Evolutionary conservation across 2,888 invertebrate genomes (phyloP).

Genomic region (Periphyllus acericola): DNA sequence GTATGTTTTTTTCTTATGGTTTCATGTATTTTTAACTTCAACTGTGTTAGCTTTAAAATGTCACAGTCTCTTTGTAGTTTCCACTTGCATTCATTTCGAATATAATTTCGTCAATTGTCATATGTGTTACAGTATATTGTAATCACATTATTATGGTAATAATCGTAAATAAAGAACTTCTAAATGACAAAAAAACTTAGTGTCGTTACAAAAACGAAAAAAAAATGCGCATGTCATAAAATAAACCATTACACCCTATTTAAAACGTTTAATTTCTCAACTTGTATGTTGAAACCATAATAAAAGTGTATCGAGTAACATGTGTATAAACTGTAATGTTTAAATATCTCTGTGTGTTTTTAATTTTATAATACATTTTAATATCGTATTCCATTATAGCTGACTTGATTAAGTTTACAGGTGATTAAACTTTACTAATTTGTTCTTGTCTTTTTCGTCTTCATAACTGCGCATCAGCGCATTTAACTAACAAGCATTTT

Average conservation of each 20-base stretch:
- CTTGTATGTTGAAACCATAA: neutral
- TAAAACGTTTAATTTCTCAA: slow-evolving; percentile 11
- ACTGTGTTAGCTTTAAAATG: neutral
- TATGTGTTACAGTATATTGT: neutral
- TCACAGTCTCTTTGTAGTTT: neutral
- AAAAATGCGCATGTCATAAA: neutral
- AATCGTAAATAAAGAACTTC: neutral
- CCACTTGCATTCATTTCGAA: neutral
- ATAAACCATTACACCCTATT: neutral
- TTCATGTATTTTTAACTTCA: neutral
- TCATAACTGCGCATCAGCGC: too few species aligned
- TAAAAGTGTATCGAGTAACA: slow-evolving; percentile 29
- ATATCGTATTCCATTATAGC: neutral
- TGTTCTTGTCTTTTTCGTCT: too few species aligned
- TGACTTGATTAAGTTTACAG: neutral
- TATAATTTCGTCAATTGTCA: slow-evolving; percentile 1
- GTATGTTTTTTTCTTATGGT: neutral
- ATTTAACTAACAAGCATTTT: too few species aligned
- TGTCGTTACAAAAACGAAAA: neutral
- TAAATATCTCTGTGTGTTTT: too few species aligned
- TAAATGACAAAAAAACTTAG: slow-evolving; percentile 1
- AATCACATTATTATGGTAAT: slow-evolving; percentile 17
- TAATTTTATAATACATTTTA: neutral
- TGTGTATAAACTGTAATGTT: neutral
- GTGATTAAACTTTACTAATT: slow-evolving; percentile 19